A percentile compares a stretch with the other conserved stretches of the same genome.
These are phyloP conservation scores for Drosophila prolongata DNA, from an alignment of 2,888 invertebrate genomes.

Conservation along the genomic window DNA sequence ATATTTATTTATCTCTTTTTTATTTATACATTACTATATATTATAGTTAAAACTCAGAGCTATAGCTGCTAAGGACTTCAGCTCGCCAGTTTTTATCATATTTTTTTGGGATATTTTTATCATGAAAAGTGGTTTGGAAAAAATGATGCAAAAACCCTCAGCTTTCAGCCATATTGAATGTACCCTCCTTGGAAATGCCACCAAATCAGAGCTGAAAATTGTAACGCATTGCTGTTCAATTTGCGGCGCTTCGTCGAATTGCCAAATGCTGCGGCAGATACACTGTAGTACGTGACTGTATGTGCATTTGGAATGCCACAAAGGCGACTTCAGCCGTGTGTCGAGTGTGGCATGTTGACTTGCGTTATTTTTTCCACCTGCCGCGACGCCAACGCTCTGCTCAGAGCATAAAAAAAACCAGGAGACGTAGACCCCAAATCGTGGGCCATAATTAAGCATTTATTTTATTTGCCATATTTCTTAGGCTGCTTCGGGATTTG, in stretches of 20 bases:
- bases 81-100: too few species aligned
- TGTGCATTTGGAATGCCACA: constrained; percentile 34
- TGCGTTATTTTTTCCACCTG: constrained; percentile 79
- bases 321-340: constrained; percentile 24
- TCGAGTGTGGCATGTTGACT: constrained; percentile 67
- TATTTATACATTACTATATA: too few species aligned
- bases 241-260: constrained; percentile 69
- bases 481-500: constrained; percentile 54
- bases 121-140: too few species aligned
- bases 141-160: too few species aligned
- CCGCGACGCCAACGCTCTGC: constrained; percentile 63
- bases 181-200: constrained; percentile 18
- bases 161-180: neutral
- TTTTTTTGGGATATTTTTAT: too few species aligned
- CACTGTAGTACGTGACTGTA: constrained; percentile 36
- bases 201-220: constrained; percentile 52
- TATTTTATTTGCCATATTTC: constrained; percentile 81
- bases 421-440: constrained; percentile 43
- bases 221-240: constrained; percentile 73
- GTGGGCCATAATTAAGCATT: constrained; percentile 77
- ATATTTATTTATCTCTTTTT: too few species aligned
- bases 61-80: too few species aligned
- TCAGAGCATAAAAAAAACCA: constrained; percentile 15
- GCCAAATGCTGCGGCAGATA: constrained; percentile 62
- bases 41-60: too few species aligned